These are phyloP conservation scores for Dinoponera quadriceps DNA, from an alignment of 1,140 invertebrate species.

Conservation along the genomic window DNA sequence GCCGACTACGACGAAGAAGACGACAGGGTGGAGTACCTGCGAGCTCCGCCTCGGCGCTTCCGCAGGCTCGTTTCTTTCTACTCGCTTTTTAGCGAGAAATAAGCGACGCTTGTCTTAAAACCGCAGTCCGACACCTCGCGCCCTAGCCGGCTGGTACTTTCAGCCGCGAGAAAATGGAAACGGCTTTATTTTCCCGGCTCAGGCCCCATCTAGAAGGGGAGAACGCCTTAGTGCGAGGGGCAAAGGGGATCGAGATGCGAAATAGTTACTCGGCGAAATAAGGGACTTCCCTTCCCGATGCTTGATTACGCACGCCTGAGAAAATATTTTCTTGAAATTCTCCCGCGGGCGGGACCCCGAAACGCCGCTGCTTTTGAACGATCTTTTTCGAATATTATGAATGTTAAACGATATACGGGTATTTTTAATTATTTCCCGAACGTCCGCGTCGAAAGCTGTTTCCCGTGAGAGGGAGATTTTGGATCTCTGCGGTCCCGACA, in stretches of 20 bases:
- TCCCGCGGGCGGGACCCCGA: neutral
- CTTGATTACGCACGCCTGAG: neutral
- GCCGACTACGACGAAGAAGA: slow-evolving; percentile 16
- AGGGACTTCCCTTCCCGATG: neutral
- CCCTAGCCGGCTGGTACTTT: slow-evolving; percentile 19
- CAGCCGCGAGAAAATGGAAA: slow-evolving; percentile 43
- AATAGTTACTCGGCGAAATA: slow-evolving; percentile 36
- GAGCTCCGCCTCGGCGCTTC: slow-evolving; percentile 49
- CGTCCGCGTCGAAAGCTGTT: neutral
- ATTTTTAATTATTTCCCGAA: too few species aligned
- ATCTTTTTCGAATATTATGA: neutral
- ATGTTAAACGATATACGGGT: neutral
- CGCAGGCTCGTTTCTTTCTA: neutral
- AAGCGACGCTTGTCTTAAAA: slow-evolving; percentile 34
- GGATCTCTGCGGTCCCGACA: neutral
- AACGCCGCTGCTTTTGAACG: neutral
- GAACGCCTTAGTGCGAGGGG: slow-evolving; percentile 11
- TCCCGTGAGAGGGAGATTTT: neutral
- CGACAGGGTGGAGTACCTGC: slow-evolving; percentile 25
- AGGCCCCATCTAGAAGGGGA: neutral
- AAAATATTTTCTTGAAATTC: slow-evolving; percentile 1
- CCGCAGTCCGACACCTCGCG: slow-evolving; percentile 38
- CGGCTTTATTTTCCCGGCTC: neutral
- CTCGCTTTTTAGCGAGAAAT: slow-evolving; percentile 23
- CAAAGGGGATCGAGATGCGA: slow-evolving; percentile 13